Evolutionary conservation across 2,888 invertebrate species (phyloP), one percentile per base, ranked within the genome.

Genomic region (Theretra japonica): DNA sequence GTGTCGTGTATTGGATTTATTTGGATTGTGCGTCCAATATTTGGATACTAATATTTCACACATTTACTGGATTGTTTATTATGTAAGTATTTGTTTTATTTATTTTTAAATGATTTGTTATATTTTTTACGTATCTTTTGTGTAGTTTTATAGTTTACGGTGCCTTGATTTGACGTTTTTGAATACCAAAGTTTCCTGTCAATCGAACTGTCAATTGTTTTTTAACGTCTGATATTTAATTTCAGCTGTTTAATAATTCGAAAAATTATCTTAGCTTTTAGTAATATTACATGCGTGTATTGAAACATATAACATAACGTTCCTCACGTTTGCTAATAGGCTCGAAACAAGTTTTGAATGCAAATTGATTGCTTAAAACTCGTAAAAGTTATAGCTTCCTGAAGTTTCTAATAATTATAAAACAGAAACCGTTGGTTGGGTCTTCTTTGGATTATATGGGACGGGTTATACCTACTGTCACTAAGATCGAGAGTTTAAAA

Each of bases 1-100:
- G 92, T 92, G 92, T 81, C 87, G 88, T 91, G 88, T 77, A 79
- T 86, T 84, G 82, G 83, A 86, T 85, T 83, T 82, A 79, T 82
- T 83, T 84, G 79, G 79, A 82, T 84, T 86, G 86, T 88, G 87
- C 81, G 83, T 85, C 77, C 76, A 78, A 80, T 79, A 82, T 83
- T 86, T 86, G 88, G 86, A 87, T 85, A 85, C 73, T 76, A 76
- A 80, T 79, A 74, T 80, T 79, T 76, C 75, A 82, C 79, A 79
- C 78, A 79, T 76, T 74, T 73, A 74, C 82, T 85, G 89, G 88
- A 90, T 89, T 90, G 85, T 90, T 91, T 80, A 87, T 90, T 90
- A 86, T 86, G 93, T 93, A 88, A 88, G 93, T 93, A 75, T 76
- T 74, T 74, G 72, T 56, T 60, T 30, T 60, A n/a, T 60, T 60